Percentiles rank a stretch among this genome's conserved stretches.
These are phyloP conservation scores for Alexandromys fortis DNA, from an alignment of 2,113 vertebrate genomes.

Conservation along the genomic window DNA sequence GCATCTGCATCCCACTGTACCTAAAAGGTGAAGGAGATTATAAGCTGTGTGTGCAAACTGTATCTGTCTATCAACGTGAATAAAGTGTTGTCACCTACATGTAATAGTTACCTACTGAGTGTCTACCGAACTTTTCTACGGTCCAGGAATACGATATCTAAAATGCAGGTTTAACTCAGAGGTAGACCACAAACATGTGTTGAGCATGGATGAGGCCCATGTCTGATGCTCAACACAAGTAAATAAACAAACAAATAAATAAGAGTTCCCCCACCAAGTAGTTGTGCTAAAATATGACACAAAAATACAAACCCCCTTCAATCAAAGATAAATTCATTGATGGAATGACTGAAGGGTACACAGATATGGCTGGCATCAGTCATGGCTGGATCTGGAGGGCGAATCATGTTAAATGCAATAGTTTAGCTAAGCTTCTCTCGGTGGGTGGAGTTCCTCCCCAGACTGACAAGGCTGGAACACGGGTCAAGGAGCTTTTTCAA, in stretches of 20 bases:
- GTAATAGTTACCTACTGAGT: neutral
- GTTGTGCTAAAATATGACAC: neutral
- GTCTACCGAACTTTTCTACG: neutral
- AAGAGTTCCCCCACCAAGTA: neutral
- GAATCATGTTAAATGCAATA: neutral
- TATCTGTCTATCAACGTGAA: neutral
- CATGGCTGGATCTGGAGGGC: neutral
- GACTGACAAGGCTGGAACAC: neutral
- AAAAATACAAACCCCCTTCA: neutral
- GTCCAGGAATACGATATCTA: neutral
- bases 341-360: neutral
- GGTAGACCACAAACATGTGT: too few relatives aligned
- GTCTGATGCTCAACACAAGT: neutral
- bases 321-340: neutral
- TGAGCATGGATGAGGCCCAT: neutral
- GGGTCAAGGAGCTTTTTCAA: neutral
- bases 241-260: neutral
- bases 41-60: neutral
- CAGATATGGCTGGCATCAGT: neutral
- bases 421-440: neutral
- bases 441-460: neutral
- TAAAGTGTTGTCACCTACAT: neutral
- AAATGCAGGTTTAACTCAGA: neutral
- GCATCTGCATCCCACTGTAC: neutral
- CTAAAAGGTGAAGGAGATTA: neutral